Evolutionary conservation across 2,113 vertebrate genomes (phyloP).

Genomic region (Heloderma charlesbogerti): DNA sequence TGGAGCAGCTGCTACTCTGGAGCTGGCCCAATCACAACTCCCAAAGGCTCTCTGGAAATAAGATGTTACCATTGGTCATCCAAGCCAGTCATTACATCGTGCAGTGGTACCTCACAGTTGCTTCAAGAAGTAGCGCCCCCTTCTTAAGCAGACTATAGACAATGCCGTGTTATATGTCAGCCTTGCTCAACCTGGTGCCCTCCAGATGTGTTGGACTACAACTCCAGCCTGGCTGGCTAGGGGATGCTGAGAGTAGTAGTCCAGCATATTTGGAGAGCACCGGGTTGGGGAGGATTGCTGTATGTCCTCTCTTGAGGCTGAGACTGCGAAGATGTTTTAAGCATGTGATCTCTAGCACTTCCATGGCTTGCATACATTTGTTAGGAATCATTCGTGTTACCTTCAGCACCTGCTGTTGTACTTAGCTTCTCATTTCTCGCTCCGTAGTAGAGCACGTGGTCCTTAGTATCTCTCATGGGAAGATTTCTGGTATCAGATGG

Average conservation of each 20-base stretch:
- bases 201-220: no score
- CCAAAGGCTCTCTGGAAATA: neutral
- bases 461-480: neutral
- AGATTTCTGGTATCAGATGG: neutral
- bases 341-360: neutral
- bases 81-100: neutral
- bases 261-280: no score
- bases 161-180: neutral
- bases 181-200: no score
- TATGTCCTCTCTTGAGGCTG: neutral
- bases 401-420: neutral
- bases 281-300: no score
- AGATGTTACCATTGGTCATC: neutral
- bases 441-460: neutral
- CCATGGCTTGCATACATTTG: neutral
- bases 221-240: no score
- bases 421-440: neutral
- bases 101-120: neutral
- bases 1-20: neutral
- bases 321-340: neutral
- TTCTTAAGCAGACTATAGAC: neutral
- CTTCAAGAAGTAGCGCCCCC: neutral
- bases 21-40: neutral
- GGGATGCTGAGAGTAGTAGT: no score
- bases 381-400: neutral